Conservation (phyloP, 2,888 invertebrate genomes). For the Actias luna region DNA sequence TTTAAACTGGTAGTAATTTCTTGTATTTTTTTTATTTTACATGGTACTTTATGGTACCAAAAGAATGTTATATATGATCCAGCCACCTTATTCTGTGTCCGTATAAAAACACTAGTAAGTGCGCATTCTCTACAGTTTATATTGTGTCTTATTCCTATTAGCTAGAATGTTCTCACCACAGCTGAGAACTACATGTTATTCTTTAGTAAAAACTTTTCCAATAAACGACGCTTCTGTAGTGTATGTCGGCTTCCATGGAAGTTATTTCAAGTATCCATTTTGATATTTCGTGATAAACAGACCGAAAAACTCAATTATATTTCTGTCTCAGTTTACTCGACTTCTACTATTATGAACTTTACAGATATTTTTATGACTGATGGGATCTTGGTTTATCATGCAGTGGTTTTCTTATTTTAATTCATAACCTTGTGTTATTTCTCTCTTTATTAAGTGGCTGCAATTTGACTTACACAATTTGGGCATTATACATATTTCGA, state of each 20-base stretch:
- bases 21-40: no score
- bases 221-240: conserved; percentile 50
- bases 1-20: no score
- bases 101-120: background rate
- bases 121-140: background rate
- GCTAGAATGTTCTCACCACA: conserved; percentile 14
- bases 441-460: no score
- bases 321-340: background rate
- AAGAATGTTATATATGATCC: no score
- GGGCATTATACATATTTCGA: no score
- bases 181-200: conserved; percentile 32
- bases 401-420: no score
- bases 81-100: no score
- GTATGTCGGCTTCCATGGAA: conserved; percentile 7
- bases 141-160: conserved; percentile 18
- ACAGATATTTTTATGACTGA: no score
- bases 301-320: background rate
- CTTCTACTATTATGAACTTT: background rate
- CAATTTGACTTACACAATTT: no score
- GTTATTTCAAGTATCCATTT: conserved; percentile 15
- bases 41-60: no score
- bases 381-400: no score
- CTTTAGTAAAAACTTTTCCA: conserved; percentile 49
- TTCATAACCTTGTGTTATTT: no score
- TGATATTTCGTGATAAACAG: conserved; percentile 2